Evolutionary conservation across 37 sponge, comb jelly and placozoan species (phyloP), one percentile per base, ranked within the genome.

Genomic region (Spongilla lacustris): DNA sequence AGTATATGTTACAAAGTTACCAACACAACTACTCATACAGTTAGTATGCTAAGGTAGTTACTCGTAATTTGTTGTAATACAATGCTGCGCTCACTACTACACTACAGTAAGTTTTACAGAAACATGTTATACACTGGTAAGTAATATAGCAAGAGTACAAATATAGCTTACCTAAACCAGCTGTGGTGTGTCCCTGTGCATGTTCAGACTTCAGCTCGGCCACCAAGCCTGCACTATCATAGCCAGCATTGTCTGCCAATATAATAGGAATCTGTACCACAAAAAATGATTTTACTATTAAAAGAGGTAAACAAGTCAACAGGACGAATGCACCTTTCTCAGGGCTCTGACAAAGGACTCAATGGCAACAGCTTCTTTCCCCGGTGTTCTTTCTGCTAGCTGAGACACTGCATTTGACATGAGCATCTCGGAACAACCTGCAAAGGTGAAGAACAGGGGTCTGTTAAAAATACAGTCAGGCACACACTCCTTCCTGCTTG

Each of bases 191-290:
- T 32, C 92, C 96, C 78, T 99, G 81, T 68, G 90, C 81, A 77
- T 99, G 99, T 23, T 88, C 67, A n/a, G 99, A 96, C 26, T 94
- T 84, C 85, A 99, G 86, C 34, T 91, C 73, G 0, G 99, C 77
- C 19, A 99, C 76, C 50, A 99, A 81, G 76, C 97, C 94, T 1
- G 99, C 92, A 78, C 97, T 97, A 68, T 99, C 99, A 85, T 97
- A 99, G 28, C 99, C 99, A 36, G 91, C 99, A 83, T 99, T 99
- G 83, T 99, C 97, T 21, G 96, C 95, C 67, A 99, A 97, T 17
- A 95, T 97, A 23, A 94, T 96, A 27, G 99, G 99, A 31, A 97
- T 79, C 91, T 96, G 74, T 11, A 81, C 23, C 25, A 80, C 36
- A 30, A 30, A 46, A 69, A 17, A 32, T n/a, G n/a, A n/a, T n/a